Evolutionary conservation across 1,140 invertebrate species (phyloP), one percentile per base, ranked within the genome.

Genomic region (Drosophila subpulchrella): DNA sequence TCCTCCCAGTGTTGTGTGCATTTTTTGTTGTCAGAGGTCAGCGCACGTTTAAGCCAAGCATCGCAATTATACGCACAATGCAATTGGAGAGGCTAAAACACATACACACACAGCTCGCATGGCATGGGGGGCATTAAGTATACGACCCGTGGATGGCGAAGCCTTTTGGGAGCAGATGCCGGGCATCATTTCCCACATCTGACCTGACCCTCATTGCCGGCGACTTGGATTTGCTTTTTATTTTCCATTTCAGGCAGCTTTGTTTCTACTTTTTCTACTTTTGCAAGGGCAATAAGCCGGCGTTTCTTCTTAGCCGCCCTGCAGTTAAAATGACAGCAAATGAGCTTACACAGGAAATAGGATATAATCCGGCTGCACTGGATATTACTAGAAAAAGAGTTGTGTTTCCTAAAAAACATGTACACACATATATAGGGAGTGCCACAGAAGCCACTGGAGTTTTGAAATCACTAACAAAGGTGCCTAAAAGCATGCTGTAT

Each of bases 31-130:
- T 81, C 84, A 89, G 83, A 89, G 84, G 84, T 89, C 84, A 89
- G 84, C 84, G 84, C 80, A 78, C 84, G 84, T 83, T 89, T 84
- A 89, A 89, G 84, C 84, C 84, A 89, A 89, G 84, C 77, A 89
- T 78, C 62, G 84, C 80, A 89, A 89, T 89, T 89, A 89, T 83
- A 89, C 83, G 67, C 83, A 86, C 83, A 86, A 83, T 88, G 83
- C 78, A 84, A 68, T 85, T 62, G 73, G 66, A 44, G 50, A 42
- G 54, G 34, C 44, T 60, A 53, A 53, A 50, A n/a, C 20, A 17
- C 39, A 57, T 10, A 17, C 41, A 42, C n/a, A 44, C 42, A 44
- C 42, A 44, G 15, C 15, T 44, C 42, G 17, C 42, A 44, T 20
- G 5, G 17, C 36, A 62, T 12, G 39, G 15, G 42, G 30, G 44